Conservation (phyloP, 2,113 vertebrate species). For the Arvicanthis niloticus region DNA sequence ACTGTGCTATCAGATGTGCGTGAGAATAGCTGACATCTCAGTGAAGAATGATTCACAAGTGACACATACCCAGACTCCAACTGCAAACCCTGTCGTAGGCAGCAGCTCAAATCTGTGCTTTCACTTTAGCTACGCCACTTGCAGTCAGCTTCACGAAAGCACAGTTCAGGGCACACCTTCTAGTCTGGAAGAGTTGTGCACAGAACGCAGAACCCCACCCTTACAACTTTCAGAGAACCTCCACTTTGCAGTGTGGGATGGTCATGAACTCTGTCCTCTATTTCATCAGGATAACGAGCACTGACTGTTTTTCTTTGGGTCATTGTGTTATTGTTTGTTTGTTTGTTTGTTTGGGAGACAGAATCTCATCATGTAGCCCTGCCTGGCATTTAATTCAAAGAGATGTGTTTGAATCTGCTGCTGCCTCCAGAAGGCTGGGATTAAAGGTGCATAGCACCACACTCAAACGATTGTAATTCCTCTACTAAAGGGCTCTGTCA, state of each 20-base stretch:
- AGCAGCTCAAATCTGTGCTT: conserved; percentile 23
- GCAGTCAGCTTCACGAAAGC: neutral
- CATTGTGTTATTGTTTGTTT: neutral
- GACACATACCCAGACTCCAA: conserved; percentile 56
- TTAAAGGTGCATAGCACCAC: neutral
- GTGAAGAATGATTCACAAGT: conserved; percentile 48
- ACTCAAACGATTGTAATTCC: neutral
- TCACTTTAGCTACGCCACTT: neutral
- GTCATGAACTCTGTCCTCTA: neutral
- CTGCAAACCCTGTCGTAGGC: conserved; percentile 15
- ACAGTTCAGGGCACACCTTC: neutral
- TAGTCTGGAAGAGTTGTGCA: neutral
- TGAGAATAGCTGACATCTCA: conserved; percentile 46
- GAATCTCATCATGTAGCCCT: neutral
- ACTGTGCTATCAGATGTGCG: conserved; percentile 6
- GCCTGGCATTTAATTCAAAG: neutral
- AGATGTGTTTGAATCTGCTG: neutral
- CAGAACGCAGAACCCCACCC: neutral
- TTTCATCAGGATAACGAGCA: neutral
- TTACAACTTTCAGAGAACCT: neutral
- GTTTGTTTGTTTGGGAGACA: no score
- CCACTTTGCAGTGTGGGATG: neutral
- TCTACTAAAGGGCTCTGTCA: neutral
- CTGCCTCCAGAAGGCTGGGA: neutral
- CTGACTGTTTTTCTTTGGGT: neutral